Evolutionary conservation across 2,888 invertebrate genomes (phyloP).

Genomic region (Herminia tarsipennalis): DNA sequence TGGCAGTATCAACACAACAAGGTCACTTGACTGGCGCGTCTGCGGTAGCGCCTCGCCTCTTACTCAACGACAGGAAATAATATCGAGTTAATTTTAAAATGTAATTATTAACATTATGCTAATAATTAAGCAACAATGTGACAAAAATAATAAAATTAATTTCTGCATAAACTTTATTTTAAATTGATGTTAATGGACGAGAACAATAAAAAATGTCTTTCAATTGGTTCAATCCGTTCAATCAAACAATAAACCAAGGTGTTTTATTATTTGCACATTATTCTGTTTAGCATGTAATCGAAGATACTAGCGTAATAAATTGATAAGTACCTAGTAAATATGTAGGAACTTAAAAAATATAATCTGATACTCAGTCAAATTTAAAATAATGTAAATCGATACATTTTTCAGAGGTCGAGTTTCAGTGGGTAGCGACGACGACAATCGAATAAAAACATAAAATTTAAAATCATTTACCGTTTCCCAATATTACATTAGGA

Average conservation of each 20-base stretch:
- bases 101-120: no score
- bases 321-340: background rate
- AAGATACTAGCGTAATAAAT: no score
- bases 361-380: background rate
- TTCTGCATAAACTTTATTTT: no score
- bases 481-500: background rate
- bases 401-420: background rate
- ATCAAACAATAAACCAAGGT: no score
- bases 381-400: constrained; percentile 1
- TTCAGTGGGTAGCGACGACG: constrained; percentile 1
- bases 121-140: no score
- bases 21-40: constrained; percentile 22
- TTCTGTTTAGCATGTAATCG: no score
- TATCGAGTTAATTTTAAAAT: background rate
- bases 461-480: constrained; percentile 7
- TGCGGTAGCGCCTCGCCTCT: constrained; percentile 8
- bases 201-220: no score
- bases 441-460: constrained; percentile 2
- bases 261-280: no score
- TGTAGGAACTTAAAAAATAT: no score
- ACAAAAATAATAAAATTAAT: no score
- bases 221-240: no score
- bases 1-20: constrained; percentile 11
- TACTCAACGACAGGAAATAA: constrained; percentile 13
- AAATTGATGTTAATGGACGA: no score